Evolutionary conservation across 2,113 vertebrate genomes (phyloP).

Genomic region (Ameiurus melas): DNA sequence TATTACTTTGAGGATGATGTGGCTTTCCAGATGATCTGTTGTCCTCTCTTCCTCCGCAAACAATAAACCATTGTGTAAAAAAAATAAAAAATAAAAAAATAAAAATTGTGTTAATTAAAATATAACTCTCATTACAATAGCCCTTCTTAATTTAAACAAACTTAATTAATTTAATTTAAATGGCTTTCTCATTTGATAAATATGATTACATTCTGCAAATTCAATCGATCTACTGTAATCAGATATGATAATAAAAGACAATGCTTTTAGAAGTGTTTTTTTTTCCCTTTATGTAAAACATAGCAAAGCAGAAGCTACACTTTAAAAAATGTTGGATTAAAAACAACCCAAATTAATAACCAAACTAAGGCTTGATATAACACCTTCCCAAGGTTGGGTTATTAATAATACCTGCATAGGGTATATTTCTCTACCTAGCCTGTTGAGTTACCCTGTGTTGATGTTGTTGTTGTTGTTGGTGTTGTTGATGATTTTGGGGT

Average conservation of each 20-base stretch:
- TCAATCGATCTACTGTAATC: background rate
- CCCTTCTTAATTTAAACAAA: background rate
- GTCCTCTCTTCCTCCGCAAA: background rate
- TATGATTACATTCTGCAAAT: background rate
- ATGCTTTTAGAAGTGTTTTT: background rate
- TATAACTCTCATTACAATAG: background rate
- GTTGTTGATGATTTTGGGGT: background rate
- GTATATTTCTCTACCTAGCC: background rate
- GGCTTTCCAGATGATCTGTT: background rate
- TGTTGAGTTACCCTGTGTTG: background rate
- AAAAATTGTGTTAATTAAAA: background rate
- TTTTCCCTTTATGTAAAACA: background rate
- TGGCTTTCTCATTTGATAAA: background rate
- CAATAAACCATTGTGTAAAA: background rate
- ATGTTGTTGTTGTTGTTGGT: background rate
- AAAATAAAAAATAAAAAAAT: too few species aligned
- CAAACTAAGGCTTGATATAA: background rate
- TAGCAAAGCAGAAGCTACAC: background rate
- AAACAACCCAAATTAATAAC: background rate
- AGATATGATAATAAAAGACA: background rate
- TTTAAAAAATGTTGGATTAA: background rate
- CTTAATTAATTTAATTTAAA: background rate
- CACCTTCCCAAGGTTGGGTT: background rate
- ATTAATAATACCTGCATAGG: background rate
- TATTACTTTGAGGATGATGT: background rate